These are phyloP conservation scores for Prinia subflava DNA, from an alignment of 2,113 vertebrate species.

Conservation along the genomic window DNA sequence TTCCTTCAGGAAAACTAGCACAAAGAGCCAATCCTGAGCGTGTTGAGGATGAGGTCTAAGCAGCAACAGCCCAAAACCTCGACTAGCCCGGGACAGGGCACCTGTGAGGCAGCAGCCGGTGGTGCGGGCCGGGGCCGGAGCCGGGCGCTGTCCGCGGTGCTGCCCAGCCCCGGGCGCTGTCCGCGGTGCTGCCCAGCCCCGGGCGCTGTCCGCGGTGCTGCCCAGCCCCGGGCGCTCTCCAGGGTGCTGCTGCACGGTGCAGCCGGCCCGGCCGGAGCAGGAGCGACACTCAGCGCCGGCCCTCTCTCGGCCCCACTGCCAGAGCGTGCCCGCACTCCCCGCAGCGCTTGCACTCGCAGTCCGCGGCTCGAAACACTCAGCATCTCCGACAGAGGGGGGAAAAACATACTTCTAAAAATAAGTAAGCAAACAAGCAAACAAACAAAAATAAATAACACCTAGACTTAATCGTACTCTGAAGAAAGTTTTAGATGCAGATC, in stretches of 20 bases:
- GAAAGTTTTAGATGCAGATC: not conserved
- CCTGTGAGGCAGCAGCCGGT: accelerated
- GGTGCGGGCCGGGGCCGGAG: accelerated
- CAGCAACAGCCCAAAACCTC: not conserved
- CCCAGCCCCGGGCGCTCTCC: not conserved
- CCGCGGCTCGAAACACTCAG: not conserved
- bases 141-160: not conserved
- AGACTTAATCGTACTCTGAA: not conserved
- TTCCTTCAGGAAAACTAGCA: not conserved
- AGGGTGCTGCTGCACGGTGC: not conserved
- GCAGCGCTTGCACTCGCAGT: not conserved
- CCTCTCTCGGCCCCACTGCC: not conserved
- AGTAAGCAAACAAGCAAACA: not conserved
- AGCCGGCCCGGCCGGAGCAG: not conserved
- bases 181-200: not conserved
- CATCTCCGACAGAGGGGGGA: accelerated
- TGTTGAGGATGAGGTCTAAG: not conserved
- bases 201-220: not conserved
- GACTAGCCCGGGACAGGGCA: not conserved
- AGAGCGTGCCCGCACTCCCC: not conserved
- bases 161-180: not conserved
- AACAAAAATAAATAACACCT: not conserved
- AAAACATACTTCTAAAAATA: not conserved
- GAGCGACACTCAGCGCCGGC: accelerated
- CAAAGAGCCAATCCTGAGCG: not conserved